Percentiles rank a stretch among this genome's conserved stretches.
Conservation (phyloP, 1,140 invertebrate species). For the Drosophila miranda region DNA sequence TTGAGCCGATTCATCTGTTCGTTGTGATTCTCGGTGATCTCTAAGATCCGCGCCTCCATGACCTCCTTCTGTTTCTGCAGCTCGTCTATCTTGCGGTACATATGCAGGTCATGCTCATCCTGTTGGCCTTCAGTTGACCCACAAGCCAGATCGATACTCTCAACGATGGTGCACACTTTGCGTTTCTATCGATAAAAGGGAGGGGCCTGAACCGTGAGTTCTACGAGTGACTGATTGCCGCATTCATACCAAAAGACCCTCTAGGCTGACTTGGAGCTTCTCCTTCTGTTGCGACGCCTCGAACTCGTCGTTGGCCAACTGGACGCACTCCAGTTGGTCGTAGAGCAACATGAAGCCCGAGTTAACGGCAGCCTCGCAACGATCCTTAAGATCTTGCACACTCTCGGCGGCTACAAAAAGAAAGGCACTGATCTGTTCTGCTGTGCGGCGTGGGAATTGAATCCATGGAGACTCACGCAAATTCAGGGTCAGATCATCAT, state of each 20-base stretch:
- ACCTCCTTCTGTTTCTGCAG: slow-evolving; percentile 5
- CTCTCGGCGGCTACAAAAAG: slow-evolving; percentile 32
- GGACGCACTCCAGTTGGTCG: slow-evolving; percentile 4
- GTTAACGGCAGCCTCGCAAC: slow-evolving; percentile 10
- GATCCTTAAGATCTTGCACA: slow-evolving; percentile 43
- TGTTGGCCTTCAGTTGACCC: too few species aligned
- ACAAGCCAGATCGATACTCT: slow-evolving; percentile 7
- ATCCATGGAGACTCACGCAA: slow-evolving; percentile 48
- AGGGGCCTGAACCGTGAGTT: too few species aligned
- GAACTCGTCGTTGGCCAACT: background rate
- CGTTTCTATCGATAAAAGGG: background rate
- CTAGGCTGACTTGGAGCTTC: background rate
- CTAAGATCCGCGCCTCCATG: background rate
- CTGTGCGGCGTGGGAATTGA: too few species aligned
- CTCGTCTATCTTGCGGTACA: slow-evolving; percentile 1
- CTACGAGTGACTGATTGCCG: background rate
- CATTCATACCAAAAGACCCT: slow-evolving; percentile 13
- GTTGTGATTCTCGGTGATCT: background rate
- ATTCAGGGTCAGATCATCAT: slow-evolving; percentile 39
- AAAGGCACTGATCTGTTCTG: background rate
- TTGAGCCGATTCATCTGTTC: background rate
- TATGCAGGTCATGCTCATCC: background rate
- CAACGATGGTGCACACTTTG: background rate
- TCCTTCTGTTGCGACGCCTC: background rate
- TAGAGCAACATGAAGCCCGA: slow-evolving; percentile 9